Evolutionary conservation across 2,113 vertebrate species (phyloP).

Genomic region (Globicephala melas): DNA sequence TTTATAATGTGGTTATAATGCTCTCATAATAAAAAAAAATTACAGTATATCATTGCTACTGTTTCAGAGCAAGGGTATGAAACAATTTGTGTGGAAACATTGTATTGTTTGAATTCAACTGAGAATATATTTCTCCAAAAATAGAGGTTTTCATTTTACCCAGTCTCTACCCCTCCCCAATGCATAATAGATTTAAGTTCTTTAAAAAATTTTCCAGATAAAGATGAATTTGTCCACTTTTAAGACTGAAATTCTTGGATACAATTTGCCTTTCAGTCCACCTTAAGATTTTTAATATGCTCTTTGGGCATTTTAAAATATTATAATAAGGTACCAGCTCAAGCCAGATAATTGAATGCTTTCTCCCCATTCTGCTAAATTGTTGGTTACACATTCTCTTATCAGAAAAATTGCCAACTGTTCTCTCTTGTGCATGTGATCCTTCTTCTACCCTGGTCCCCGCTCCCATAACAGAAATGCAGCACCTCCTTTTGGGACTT

Average conservation of each 20-base stretch:
- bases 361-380: not conserved
- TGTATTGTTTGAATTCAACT: not conserved
- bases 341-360: not conserved
- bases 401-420: not conserved
- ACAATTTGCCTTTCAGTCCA: not conserved
- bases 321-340: not conserved
- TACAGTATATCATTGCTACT: not conserved
- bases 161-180: not conserved
- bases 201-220: constrained; percentile 9
- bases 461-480: not conserved
- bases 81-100: not conserved
- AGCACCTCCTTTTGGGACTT: not conserved
- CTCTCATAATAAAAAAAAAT: not conserved
- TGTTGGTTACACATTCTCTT: not conserved
- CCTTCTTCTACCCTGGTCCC: not conserved
- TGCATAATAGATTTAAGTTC: not conserved
- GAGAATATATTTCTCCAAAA: not conserved
- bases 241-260: not conserved
- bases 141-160: not conserved
- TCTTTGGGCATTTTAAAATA: not conserved
- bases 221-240: not conserved
- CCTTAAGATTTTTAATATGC: not conserved
- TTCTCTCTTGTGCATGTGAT: not conserved
- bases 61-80: not conserved
- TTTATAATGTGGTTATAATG: not conserved